phyloP scores from a whole-genome alignment of 2,888 invertebrate genomes.

The Tenthredo mesomela region DNA sequence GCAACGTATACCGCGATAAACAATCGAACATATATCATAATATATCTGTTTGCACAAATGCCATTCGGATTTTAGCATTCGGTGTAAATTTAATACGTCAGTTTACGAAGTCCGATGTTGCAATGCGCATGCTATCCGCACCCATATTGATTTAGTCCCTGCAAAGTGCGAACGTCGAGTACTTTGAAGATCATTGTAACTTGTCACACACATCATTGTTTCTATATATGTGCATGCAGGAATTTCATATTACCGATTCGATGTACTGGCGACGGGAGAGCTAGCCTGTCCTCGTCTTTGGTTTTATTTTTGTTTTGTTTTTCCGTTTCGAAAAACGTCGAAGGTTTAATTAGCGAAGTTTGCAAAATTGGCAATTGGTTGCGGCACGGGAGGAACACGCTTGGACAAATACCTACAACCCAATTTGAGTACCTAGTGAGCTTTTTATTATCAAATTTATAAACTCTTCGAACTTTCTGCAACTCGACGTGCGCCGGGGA shows the following conservation, averaged over 20 bases:
- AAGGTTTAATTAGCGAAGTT: background rate
- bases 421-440: background rate
- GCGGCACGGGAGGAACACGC: background rate
- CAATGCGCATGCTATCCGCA: constrained; percentile 72
- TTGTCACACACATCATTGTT: background rate
- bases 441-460: constrained; percentile 15
- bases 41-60: constrained; percentile 1
- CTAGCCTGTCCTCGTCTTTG: background rate
- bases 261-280: background rate
- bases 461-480: constrained; percentile 3
- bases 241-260: background rate
- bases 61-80: constrained; percentile 18
- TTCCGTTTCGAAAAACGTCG: background rate
- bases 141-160: constrained; percentile 72
- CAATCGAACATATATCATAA: constrained; percentile 3
- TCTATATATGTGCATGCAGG: background rate
- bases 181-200: constrained; percentile 53
- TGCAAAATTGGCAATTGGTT: constrained; percentile 4
- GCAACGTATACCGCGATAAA: constrained; percentile 15
- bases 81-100: constrained; percentile 66
- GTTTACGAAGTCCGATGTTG: constrained; percentile 65
- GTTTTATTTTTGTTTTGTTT: background rate
- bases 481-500: background rate
- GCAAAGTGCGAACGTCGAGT: constrained; percentile 43
- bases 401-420: background rate